A percentile compares a stretch with the other conserved stretches of the same genome.
Evolutionary conservation across 2,113 vertebrate genomes (phyloP).

Genomic region (Microtus pennsylvanicus): DNA sequence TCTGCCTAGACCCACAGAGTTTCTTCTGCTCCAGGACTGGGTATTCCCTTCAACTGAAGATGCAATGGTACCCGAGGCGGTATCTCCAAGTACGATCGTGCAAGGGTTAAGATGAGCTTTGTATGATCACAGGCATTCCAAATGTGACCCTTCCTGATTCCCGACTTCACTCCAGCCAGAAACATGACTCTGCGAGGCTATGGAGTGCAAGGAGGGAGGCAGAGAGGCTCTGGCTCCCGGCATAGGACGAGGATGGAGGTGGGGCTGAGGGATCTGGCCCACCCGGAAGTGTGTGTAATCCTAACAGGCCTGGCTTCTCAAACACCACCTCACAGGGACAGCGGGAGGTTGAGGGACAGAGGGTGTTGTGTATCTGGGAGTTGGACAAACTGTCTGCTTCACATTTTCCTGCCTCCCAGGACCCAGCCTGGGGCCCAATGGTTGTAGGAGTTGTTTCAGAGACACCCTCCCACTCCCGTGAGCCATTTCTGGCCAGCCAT

Average conservation of each 20-base stretch:
- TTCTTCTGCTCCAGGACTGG: constrained; percentile 1
- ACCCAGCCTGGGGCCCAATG: background rate
- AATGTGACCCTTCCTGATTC: background rate
- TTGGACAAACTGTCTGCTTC: background rate
- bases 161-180: background rate
- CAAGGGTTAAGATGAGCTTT: background rate
- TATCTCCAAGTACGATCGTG: rapidly evolving
- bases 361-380: background rate
- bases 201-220: background rate
- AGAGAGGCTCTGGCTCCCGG: background rate
- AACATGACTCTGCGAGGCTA: background rate
- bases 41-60: constrained; percentile 44
- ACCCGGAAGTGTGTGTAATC: background rate
- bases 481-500: background rate
- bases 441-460: background rate
- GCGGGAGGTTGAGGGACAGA: background rate
- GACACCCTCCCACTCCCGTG: background rate
- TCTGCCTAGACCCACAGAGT: constrained; percentile 53
- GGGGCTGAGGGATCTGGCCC: background rate
- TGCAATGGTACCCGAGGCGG: background rate
- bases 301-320: background rate
- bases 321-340: background rate
- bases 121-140: constrained; percentile 16
- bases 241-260: too few relatives aligned
- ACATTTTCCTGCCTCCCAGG: background rate